These are phyloP conservation scores for Piscicola geometra DNA, from an alignment of 2,888 invertebrate genomes.

Conservation along the genomic window DNA sequence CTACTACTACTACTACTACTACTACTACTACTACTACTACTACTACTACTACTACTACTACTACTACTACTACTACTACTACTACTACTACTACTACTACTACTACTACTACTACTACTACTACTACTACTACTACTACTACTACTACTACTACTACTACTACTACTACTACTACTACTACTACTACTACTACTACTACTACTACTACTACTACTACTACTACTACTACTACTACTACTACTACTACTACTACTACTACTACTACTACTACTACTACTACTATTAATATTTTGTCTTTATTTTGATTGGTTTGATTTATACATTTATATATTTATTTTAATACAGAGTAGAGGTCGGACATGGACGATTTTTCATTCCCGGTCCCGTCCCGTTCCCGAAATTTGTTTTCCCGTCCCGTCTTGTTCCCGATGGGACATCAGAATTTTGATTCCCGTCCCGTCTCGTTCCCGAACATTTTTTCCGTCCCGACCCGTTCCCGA, in stretches of 20 bases:
- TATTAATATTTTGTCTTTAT: too few species aligned
- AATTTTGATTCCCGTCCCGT: too few species aligned
- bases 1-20: not conserved
- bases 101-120: conserved; percentile 12
- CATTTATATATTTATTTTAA: too few species aligned
- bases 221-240: conserved; percentile 12
- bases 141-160: conserved; percentile 10
- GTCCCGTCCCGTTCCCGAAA: too few species aligned
- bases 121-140: conserved; percentile 12
- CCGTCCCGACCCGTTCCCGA: too few species aligned
- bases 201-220: conserved; percentile 10
- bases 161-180: conserved; percentile 10
- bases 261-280: conserved; percentile 12
- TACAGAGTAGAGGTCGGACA: too few species aligned
- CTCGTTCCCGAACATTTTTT: too few species aligned
- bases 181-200: conserved; percentile 4
- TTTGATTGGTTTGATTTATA: too few species aligned
- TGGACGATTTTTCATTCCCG: too few species aligned
- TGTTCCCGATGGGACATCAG: too few species aligned
- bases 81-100: conserved; percentile 12
- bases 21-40: conserved; percentile 12
- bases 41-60: conserved; percentile 12
- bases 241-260: conserved; percentile 12
- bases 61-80: conserved; percentile 12
- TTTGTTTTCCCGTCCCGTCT: too few species aligned